Conservation (phyloP, 1,140 invertebrate genomes). For the Danaus melanippus region DNA sequence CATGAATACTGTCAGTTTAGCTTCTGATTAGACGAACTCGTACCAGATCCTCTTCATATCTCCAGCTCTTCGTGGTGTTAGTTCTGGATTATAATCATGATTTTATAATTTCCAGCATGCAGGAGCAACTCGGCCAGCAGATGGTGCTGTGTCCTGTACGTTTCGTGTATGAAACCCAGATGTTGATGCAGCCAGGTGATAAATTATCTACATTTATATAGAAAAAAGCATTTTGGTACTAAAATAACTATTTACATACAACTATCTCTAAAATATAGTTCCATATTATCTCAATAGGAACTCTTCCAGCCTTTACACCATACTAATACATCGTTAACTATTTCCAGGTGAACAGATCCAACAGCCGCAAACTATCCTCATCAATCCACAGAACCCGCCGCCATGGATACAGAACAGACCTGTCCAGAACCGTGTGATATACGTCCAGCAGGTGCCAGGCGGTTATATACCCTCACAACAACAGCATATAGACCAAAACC, state of each 20-base stretch:
- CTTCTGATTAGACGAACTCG: too few relatives aligned
- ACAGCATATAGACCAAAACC: constrained; percentile 48
- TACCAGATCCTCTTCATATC: too few relatives aligned
- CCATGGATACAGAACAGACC: constrained; percentile 58
- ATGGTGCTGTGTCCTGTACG: constrained; percentile 56
- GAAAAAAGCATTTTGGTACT: constrained; percentile 3
- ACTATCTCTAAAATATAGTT: too few relatives aligned
- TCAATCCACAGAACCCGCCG: constrained; percentile 57
- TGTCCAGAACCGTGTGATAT: constrained; percentile 46
- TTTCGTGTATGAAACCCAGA: constrained; percentile 53
- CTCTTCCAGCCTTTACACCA: too few relatives aligned
- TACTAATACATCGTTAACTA: not conserved
- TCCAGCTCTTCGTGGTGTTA: too few relatives aligned
- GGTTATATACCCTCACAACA: constrained; percentile 37
- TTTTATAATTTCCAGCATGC: constrained; percentile 24
- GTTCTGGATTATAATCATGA: not conserved
- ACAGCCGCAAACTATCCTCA: constrained; percentile 50
- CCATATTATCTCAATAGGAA: too few relatives aligned
- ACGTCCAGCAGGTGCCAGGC: constrained; percentile 51
- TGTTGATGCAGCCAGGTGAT: constrained; percentile 49
- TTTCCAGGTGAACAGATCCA: constrained; percentile 57
- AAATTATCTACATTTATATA: constrained; percentile 1
- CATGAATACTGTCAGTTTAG: too few relatives aligned
- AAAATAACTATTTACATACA: too few relatives aligned
- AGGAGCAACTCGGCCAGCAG: constrained; percentile 33